A percentile compares a stretch with the other conserved stretches of the same genome.
phyloP scores from a whole-genome alignment of 2,797 vertebrate genomes.

The Acropternis orthonyx region DNA sequence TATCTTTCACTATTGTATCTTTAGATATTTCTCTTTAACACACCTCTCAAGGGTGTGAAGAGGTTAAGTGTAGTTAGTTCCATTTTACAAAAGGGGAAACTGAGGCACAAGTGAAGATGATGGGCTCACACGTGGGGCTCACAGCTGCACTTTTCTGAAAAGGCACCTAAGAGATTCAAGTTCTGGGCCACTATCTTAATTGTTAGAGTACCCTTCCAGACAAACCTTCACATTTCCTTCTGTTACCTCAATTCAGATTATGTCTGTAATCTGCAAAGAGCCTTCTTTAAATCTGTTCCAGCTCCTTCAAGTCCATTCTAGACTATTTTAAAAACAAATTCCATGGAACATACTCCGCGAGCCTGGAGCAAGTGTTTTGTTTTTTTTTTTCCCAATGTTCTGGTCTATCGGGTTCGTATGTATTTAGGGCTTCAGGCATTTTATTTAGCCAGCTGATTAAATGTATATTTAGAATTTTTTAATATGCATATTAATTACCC shows the following conservation, averaged over 20 bases:
- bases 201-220: background rate
- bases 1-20: background rate
- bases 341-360: background rate
- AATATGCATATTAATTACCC: slow-evolving; percentile 73
- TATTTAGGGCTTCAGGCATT: slow-evolving; percentile 23
- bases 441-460: slow-evolving; percentile 61
- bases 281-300: background rate
- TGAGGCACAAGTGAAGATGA: background rate
- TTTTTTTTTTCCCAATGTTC: background rate
- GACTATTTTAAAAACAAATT: background rate
- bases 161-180: background rate
- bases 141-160: background rate
- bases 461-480: slow-evolving; percentile 74
- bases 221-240: background rate
- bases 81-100: background rate
- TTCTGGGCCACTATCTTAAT: background rate
- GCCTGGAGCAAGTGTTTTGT: background rate
- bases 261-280: background rate
- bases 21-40: background rate
- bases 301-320: background rate
- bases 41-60: background rate
- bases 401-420: slow-evolving; percentile 13
- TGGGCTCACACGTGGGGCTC: background rate
- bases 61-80: background rate
- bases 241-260: background rate